Percentiles rank a stretch among this genome's conserved stretches.
phyloP scores from a whole-genome alignment of 2,797 vertebrate genomes.

The Emydoidea blandingii region DNA sequence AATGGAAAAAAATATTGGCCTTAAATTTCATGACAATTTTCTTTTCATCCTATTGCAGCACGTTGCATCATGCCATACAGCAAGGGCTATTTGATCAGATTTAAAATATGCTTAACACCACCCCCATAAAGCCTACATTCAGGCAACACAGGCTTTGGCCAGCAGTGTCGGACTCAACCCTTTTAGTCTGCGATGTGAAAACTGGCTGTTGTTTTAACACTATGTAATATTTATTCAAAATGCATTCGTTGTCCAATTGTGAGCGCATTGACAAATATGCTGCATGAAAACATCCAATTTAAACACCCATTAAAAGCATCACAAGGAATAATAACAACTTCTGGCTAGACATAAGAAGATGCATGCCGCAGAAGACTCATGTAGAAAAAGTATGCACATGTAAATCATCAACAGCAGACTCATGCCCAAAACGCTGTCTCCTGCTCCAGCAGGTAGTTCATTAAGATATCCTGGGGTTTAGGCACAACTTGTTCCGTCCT shows the following conservation, averaged over 20 bases:
- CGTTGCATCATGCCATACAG: rapidly evolving
- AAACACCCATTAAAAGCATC: not conserved
- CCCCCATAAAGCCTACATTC: not conserved
- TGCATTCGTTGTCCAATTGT: rapidly evolving
- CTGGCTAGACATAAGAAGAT: not conserved
- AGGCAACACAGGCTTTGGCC: not conserved
- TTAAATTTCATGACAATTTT: not conserved
- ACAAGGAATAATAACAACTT: rapidly evolving
- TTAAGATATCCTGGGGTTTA: not conserved
- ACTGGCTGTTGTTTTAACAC: not conserved
- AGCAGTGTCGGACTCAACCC: not conserved
- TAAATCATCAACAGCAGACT: not conserved
- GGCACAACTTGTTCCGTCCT: not conserved
- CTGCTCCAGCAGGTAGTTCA: not conserved
- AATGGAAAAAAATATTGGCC: not conserved
- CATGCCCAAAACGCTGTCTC: not conserved
- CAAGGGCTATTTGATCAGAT: not conserved
- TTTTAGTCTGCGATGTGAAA: not conserved
- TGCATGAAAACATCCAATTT: not conserved
- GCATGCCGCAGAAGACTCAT: rapidly evolving
- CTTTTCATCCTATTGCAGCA: rapidly evolving
- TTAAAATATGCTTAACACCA: rapidly evolving
- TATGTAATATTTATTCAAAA: not conserved
- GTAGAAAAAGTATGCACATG: rapidly evolving
- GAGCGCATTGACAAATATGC: rapidly evolving